Evolutionary conservation across 92 coral and sea anemone genomes (phyloP), one percentile per base, ranked within the genome.

Genomic region (Epizoanthus illoricatus): DNA sequence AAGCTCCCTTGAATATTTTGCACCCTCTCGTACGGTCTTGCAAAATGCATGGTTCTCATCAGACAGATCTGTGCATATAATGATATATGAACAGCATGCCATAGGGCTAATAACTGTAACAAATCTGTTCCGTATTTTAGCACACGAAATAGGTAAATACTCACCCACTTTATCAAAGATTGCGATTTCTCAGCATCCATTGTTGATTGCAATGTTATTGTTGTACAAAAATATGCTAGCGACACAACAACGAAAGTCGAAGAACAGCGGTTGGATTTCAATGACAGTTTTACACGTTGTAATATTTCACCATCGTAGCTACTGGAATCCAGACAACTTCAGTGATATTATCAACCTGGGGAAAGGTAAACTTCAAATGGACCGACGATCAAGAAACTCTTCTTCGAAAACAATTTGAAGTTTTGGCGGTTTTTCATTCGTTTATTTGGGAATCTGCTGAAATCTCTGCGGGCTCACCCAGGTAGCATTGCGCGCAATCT

Each of bases 391-490:
- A 2, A 24, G 17, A 65, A 75, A 23, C 59, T 39, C 80, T 57
- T 36, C 3, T 24, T 4, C 79, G 4, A 28, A 74, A 57, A 10
- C 21, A 23, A 23, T 78, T 78, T 63, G 72, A 78, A 78, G 82
- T 78, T 78, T 78, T 78, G 82, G 82, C 82, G 82, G 82, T 78
- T 78, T 43, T 62, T 41, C 59, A 3, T 3, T 13, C 55, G 82
- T 70, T 57, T 70, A 64, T 78, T 13, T 23, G 58, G 4, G 8
- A 42, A 43, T 15, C 60, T 64, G 70, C 82, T 21, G 65, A 17
- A 28, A 42, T 42, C 21, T 2, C 23, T 42, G 82, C 59, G 71
- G 82, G 71, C 82, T 78, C 82, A 60, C 20, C 11, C 49, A 43
- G 21, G 21, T 1, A 5, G 62, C 54, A 49, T 12, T 21, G 61